Percentiles rank a stretch among this genome's conserved stretches.
These are phyloP conservation scores for Xiphias gladius DNA, from an alignment of 2,113 vertebrate species.

Conservation along the genomic window DNA sequence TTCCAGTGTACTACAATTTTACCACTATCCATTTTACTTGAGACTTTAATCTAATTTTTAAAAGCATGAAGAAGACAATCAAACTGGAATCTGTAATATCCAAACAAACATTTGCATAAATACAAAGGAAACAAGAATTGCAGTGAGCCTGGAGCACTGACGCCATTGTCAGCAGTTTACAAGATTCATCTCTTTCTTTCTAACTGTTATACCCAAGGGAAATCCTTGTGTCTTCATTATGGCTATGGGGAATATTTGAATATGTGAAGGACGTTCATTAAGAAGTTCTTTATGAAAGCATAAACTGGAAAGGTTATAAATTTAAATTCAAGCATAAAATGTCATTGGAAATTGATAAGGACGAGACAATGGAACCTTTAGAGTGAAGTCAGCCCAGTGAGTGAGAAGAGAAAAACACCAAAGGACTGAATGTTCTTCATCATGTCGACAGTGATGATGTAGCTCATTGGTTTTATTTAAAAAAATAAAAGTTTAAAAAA, in stretches of 20 bases:
- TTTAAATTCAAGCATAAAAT: constrained; percentile 70
- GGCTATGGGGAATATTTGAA: constrained; percentile 74
- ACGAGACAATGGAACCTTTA: constrained; percentile 52
- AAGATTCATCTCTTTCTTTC: constrained; percentile 63
- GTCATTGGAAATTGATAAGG: constrained; percentile 72
- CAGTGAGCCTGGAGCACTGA: constrained; percentile 68
- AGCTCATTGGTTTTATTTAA: not conserved
- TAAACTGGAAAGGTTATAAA: constrained; percentile 73
- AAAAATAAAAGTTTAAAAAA: not conserved
- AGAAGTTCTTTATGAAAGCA: constrained; percentile 70
- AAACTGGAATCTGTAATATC: constrained; percentile 78
- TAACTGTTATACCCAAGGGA: constrained; percentile 70
- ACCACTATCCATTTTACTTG: constrained; percentile 71
- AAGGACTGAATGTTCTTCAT: not conserved
- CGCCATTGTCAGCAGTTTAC: constrained; percentile 65
- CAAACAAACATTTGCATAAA: constrained; percentile 85
- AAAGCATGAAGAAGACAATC: constrained; percentile 81
- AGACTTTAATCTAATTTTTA: constrained; percentile 83
- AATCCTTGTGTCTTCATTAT: constrained; percentile 80
- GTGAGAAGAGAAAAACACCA: not conserved
- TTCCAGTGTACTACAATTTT: constrained; percentile 74
- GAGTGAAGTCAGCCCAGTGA: constrained; percentile 19
- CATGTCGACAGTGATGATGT: constrained; percentile 12
- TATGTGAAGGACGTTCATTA: constrained; percentile 81
- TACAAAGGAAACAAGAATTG: constrained; percentile 80